Percentiles rank a stretch among this genome's conserved stretches.
Evolutionary conservation across 53 echinoderm and acorn worm species (phyloP).

Genomic region (Paracentrotus lividus): DNA sequence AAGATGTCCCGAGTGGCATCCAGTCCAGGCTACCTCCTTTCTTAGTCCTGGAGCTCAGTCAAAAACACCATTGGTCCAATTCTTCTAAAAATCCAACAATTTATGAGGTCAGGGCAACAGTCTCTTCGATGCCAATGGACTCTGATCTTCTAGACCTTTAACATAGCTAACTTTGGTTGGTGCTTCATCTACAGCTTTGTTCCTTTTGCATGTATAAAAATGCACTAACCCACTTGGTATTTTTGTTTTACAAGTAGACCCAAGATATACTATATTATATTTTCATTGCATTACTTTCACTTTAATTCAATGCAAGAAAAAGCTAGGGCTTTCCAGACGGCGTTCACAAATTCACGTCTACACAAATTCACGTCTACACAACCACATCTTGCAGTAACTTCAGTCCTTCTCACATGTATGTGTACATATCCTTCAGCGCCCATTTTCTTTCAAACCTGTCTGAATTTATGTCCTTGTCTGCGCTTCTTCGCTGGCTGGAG

Average conservation of each 20-base stretch:
- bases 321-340: background rate
- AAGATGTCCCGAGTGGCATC: background rate
- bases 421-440: background rate
- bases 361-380: background rate
- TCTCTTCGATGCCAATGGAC: background rate
- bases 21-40: background rate
- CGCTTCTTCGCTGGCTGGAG: constrained; percentile 10
- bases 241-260: background rate
- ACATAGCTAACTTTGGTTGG: background rate
- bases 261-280: background rate
- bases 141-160: background rate
- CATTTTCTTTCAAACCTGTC: background rate
- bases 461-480: constrained; percentile 15
- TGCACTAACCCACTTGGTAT: background rate
- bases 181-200: background rate
- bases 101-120: constrained; percentile 7
- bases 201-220: background rate
- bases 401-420: background rate
- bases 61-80: background rate
- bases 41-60: background rate
- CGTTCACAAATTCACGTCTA: background rate
- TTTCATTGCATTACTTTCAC: background rate
- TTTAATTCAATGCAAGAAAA: no score
- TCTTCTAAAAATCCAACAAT: background rate
- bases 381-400: background rate